phyloP scores from a whole-genome alignment of 2,113 vertebrate genomes.

The Zootoca vivipara region DNA sequence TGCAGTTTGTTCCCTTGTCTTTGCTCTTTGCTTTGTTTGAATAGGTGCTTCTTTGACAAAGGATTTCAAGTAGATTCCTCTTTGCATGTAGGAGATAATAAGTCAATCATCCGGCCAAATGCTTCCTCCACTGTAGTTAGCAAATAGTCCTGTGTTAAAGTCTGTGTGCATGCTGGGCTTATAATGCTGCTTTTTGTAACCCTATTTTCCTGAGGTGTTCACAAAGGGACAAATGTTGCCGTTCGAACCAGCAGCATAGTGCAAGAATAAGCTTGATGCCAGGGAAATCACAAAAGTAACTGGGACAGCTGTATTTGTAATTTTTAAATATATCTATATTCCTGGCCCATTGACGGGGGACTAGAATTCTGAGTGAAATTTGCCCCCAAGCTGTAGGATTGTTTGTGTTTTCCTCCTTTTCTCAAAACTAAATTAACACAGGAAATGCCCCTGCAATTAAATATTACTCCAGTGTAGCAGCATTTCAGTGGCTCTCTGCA shows the following conservation, averaged over 20 bases:
- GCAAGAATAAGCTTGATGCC: background rate
- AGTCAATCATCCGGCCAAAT: background rate
- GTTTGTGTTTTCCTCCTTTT: background rate
- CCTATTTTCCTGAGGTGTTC: background rate
- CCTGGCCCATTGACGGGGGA: background rate
- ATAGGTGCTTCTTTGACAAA: background rate
- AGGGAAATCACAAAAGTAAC: background rate
- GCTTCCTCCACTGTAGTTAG: background rate
- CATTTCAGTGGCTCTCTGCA: background rate
- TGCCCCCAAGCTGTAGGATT: background rate
- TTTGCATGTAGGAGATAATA: background rate
- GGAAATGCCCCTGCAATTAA: background rate
- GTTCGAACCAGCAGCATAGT: background rate
- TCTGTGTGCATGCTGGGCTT: too few species aligned
- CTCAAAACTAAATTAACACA: background rate
- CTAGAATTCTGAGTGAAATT: background rate
- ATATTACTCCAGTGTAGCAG: background rate
- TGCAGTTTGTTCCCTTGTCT: background rate
- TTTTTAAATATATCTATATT: too few species aligned
- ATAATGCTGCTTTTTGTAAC: background rate
- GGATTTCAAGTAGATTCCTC: background rate
- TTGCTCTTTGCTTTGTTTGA: background rate
- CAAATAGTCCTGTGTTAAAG: background rate
- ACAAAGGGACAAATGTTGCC: background rate
- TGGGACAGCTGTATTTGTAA: background rate